Base-by-base conservation (phyloP, 2,888 invertebrate species). In the Stegophylla sp. region DNA sequence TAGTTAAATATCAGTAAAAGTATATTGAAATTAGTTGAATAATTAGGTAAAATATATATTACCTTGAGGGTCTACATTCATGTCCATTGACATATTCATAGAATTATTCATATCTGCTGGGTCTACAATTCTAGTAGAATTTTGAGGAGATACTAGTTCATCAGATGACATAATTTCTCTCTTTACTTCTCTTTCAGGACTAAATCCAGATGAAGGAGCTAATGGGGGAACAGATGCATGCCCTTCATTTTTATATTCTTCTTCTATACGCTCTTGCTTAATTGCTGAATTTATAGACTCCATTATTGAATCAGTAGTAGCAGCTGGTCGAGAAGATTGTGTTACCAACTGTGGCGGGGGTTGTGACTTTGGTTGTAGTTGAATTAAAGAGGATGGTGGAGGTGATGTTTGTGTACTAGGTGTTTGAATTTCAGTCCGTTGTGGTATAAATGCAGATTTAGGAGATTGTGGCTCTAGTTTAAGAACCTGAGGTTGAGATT, bases 341-440 rank as follows among this genome's bases (percentile, higher is more conserved):
- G 48, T 15, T 81, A 71, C 72, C 1, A 15, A 3, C 53, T 76
- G 45, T 43, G 85, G 84, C 83, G 86, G 86, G 82, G 85, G 28
- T 15, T 45, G 51, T 51, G 20, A 20, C 15, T 28, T 48, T 17
- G 20, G 15, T 34, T 1, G 48, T 85, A 4, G 17, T 41, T 34
- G 71, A 3, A n/a, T 17, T 43, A 23, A 26, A 15, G 41, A 20
- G 28, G 71, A 41, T 53, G 76, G 53, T 26, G 81, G 72, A 10
- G 77, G 88, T 88, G 7, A 88, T 87, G 51, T 48, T 61, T 69
- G 79, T 41, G 61, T 61, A 85, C 59, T 87, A 84, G 43, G 87
- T 86, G 83, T 82, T 82, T 83, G 85, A 82, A 83, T 85, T 69
- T 84, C 85, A 43, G 53, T n/a, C 9, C 26, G 64, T 5, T 66